Evolutionary conservation across 2,113 vertebrate species (phyloP).

Genomic region (Cnemophilus loriae): DNA sequence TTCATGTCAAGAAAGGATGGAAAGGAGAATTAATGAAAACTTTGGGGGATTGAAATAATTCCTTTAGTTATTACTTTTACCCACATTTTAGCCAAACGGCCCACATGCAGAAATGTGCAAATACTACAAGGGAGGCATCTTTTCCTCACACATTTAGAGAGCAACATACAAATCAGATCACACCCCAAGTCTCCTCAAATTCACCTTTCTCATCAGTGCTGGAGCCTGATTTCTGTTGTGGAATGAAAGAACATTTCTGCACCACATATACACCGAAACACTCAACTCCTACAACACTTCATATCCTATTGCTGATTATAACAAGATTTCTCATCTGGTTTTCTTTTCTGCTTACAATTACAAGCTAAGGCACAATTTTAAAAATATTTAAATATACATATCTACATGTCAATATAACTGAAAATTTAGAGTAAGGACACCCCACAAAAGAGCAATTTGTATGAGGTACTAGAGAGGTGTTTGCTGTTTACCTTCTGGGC

Average conservation of each 20-base stretch:
- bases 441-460: background rate
- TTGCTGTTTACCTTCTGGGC: conserved; percentile 82
- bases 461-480: background rate
- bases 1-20: background rate
- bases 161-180: background rate
- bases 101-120: background rate
- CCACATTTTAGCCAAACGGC: background rate
- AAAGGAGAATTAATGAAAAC: background rate
- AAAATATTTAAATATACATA: background rate
- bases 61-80: background rate
- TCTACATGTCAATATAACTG: background rate
- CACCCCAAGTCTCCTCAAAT: background rate
- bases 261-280: background rate
- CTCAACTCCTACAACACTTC: background rate
- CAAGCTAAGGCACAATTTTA: background rate
- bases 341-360: background rate
- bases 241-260: background rate
- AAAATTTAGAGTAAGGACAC: background rate
- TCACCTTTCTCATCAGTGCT: background rate
- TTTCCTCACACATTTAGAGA: background rate
- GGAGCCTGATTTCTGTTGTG: background rate
- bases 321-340: background rate
- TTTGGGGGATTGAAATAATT: background rate
- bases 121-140: background rate
- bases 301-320: background rate